Percentiles rank a stretch among this genome's conserved stretches.
These are phyloP conservation scores for Zophobas atratus DNA, from an alignment of 1,140 invertebrate genomes.

Conservation along the genomic window DNA sequence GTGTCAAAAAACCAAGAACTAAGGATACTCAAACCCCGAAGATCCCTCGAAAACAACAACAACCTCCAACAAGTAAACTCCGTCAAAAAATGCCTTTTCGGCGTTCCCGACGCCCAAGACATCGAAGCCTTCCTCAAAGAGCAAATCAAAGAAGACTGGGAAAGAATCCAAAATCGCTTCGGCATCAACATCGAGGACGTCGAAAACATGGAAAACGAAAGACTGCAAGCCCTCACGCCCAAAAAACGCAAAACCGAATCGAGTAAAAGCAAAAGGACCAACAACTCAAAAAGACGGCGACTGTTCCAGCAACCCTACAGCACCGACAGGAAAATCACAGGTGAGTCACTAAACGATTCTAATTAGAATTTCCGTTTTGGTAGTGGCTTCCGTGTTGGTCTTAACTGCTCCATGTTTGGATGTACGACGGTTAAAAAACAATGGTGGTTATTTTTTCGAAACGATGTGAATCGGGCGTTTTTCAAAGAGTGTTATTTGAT, in stretches of 20 bases:
- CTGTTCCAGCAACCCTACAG: slow-evolving; percentile 3
- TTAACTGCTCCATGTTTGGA: slow-evolving; percentile 14
- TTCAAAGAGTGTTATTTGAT: slow-evolving; percentile 33
- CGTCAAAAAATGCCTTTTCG: slow-evolving; percentile 34
- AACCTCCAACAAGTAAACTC: slow-evolving; percentile 5
- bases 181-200: slow-evolving; percentile 69
- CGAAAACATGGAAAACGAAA: slow-evolving; percentile 54
- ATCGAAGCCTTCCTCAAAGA: slow-evolving; percentile 22
- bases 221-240: slow-evolving; percentile 2
- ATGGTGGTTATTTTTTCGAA: neutral
- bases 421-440: slow-evolving; percentile 15
- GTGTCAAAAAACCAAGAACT: slow-evolving; percentile 10
- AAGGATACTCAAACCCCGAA: neutral
- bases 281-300: neutral
- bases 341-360: slow-evolving; percentile 34
- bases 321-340: slow-evolving; percentile 24
- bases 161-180: slow-evolving; percentile 56
- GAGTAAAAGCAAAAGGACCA: neutral
- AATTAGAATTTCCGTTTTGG: slow-evolving; percentile 10
- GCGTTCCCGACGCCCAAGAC: slow-evolving; percentile 2
- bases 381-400: neutral
- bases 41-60: slow-evolving; percentile 1
- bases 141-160: slow-evolving; percentile 30
- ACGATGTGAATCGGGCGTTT: neutral
- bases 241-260: slow-evolving; percentile 21